Evolutionary conservation across 2,888 invertebrate species (phyloP), one percentile per base, ranked within the genome.

Genomic region (Dolichopus griseipennis): DNA sequence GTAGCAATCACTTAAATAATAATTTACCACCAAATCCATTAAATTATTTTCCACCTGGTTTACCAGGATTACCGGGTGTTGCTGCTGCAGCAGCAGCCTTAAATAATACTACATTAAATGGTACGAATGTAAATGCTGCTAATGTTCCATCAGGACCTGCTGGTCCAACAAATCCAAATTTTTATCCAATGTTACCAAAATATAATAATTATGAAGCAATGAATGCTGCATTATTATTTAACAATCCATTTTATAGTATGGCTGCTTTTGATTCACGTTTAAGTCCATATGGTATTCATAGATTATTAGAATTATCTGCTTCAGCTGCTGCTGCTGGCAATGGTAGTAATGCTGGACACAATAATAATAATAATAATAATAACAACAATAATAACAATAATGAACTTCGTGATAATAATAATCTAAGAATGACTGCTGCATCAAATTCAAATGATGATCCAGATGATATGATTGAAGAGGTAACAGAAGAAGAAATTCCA

Each of bases 181-280:
- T 90, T 76, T 84, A 90, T 74, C 89, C 90, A 37, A 90, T 90
- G 72, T 80, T 91, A 69, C 90, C 91, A 0, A 91, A 91, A 77
- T 88, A 87, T 75, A 84, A 79, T 67, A 76, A 78, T 78, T 81
- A 82, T 69, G 88, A 87, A 72, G 78, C 76, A 33, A 86, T 88
- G 70, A 88, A 88, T 63, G 87, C 87, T 67, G 83, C 84, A 0
- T 85, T 86, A 64, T 77, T 85, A 41, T 78, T 80, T 65, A 79
- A 79, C 27, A 77, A 81, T 75, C 78, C 80, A 7, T 79, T 81
- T 66, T 81, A 80, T 72, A 76, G 78, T 34, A 79, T 81, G 72
- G 78, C 78, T 1, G 72, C 72, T 52, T 71, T 81, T 34, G 79
- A 80, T 75, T 80, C 80, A 1, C 79, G 79, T 61, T 76, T 81